Percentiles rank a stretch among this genome's conserved stretches.
Conservation (phyloP, 2,113 vertebrate species). For the Oncorhynchus tshawytscha region DNA sequence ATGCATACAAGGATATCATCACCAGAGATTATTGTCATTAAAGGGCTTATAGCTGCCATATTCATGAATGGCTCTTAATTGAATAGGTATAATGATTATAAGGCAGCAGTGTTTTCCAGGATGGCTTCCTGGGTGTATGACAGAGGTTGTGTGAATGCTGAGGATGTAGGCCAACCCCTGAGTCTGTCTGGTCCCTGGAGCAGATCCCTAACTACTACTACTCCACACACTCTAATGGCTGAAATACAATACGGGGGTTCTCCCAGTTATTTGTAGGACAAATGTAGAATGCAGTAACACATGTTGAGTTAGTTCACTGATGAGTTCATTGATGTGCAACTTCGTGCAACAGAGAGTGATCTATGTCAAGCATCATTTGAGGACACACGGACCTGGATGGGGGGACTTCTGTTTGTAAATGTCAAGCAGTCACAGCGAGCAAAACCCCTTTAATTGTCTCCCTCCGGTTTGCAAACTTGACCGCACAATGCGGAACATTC, state of each 20-base stretch:
- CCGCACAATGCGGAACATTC: slow-evolving; percentile 71
- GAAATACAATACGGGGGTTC: slow-evolving; percentile 34
- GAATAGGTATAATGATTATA: slow-evolving; percentile 7
- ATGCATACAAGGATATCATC: slow-evolving; percentile 26
- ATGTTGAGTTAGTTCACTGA: not conserved
- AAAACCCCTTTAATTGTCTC: slow-evolving; percentile 75
- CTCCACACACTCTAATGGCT: slow-evolving; percentile 18
- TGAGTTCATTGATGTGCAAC: not conserved
- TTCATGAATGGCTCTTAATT: slow-evolving; percentile 42
- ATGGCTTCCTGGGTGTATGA: slow-evolving; percentile 32
- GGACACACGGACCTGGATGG: slow-evolving; percentile 3
- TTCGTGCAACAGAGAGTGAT: too few relatives aligned
- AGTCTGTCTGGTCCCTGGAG: not conserved
- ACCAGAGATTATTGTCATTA: slow-evolving; percentile 45
- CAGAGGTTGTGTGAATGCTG: slow-evolving; percentile 29
- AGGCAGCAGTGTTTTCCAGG: slow-evolving; percentile 16
- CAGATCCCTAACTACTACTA: slow-evolving; percentile 26
- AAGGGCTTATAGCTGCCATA: slow-evolving; percentile 43
- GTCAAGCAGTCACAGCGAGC: slow-evolving; percentile 77
- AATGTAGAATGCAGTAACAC: not conserved
- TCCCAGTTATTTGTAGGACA: slow-evolving; percentile 27
- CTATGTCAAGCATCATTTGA: not conserved
- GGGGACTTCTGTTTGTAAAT: slow-evolving; percentile 60
- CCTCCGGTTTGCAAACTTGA: slow-evolving; percentile 68
- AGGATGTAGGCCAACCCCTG: slow-evolving; percentile 26